Conservation (phyloP, 2,113 vertebrate species). For the Gymnogyps californianus region DNA sequence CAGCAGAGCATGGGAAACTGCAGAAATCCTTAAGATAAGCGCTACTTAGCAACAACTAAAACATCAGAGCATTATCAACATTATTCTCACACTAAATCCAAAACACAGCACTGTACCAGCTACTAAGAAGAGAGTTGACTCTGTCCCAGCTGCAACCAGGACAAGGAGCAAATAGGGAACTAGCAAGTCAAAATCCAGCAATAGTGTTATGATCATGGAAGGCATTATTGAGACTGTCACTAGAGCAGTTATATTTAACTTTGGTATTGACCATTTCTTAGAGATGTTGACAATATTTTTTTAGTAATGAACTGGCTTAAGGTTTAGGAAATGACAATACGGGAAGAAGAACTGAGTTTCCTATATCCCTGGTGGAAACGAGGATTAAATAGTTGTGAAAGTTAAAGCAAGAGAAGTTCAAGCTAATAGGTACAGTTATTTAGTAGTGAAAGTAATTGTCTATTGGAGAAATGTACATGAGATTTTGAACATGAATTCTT, state of each 20-base stretch:
- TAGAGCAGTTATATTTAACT: neutral
- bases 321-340: neutral
- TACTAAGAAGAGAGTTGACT: no score
- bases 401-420: neutral
- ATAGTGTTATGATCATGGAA: neutral
- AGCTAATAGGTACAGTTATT: neutral
- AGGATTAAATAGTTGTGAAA: neutral
- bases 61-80: no score
- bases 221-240: neutral
- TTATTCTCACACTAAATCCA: no score
- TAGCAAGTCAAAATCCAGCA: neutral
- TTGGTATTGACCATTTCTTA: neutral
- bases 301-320: neutral
- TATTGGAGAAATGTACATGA: fast-evolving
- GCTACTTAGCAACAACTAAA: no score
- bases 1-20: no score
- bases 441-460: neutral
- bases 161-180: neutral
- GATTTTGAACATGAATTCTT: neutral
- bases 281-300: neutral
- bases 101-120: no score
- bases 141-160: no score
- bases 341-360: neutral
- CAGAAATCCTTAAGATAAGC: no score
- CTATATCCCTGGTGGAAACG: neutral